Base-by-base conservation (phyloP, 2,113 vertebrate species). In the Orthonyx spaldingii region DNA sequence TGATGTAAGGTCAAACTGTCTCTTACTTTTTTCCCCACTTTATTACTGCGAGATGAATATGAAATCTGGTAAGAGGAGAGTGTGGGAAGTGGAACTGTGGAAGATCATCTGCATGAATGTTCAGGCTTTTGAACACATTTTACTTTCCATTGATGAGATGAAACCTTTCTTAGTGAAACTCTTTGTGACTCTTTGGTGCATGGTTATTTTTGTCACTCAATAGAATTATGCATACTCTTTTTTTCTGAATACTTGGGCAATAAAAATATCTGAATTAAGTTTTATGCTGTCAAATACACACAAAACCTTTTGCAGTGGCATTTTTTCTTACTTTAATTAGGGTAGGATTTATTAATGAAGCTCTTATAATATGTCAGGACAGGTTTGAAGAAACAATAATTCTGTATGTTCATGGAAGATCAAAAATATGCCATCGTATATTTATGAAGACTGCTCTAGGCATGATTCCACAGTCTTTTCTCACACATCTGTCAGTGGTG, bases 301-400 rank as follows among this genome's bases (percentile, higher is more conserved):
- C 6, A 61, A 81, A 90, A 24, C 6, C 11, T 77, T 86, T 68
- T 61, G 14, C n/a, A 60, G 16, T 84, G 35, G 17, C 17, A 26
- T 90, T 92, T 94, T 95, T 93, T 85, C 18, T 63, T 61, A 27
- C 28, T 90, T 83, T 72, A 84, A 81, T 92, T 77, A 89, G 33
- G 7, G 20, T 60, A 60, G 30, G 10, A 70, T 52, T 87, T 78
- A 84, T 71, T 66, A 93, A 66, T 87, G 47, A 71, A 71, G 41
- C 24, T 75, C 87, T 71, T 76, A 16, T 53, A 87, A 44, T 71
- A 72, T 42, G 63, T 59, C 69, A 89, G 37, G 32, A 75, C 49
- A 68, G n/a, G 24, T 89, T 41, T 92, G 75, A 85, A 89, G 44
- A 82, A 87, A 71, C 16, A 94, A 10, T 35, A 88, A 84, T 63